Conservation (phyloP, 2,888 invertebrate species). For the Darwinula stevensoni region DNA sequence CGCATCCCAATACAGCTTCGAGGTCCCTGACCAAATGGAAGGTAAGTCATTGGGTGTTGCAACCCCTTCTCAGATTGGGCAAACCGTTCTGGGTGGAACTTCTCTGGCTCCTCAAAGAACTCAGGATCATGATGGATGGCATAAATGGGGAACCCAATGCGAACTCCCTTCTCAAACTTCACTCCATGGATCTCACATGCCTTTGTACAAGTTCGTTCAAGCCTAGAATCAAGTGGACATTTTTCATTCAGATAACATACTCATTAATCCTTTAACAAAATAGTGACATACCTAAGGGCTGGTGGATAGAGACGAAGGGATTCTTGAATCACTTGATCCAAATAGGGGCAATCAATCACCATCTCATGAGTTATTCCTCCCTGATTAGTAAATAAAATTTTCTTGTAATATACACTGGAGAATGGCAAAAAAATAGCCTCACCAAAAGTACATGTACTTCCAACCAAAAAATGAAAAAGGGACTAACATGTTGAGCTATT, state of each 20-base stretch:
- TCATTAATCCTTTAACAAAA: neutral
- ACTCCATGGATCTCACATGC: neutral
- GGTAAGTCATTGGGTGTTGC: neutral
- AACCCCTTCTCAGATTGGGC: conserved; percentile 1
- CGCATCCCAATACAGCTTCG: neutral
- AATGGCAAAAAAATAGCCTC: too few relatives aligned
- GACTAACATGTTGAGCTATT: too few relatives aligned
- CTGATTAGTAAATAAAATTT: neutral
- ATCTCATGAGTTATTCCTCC: neutral
- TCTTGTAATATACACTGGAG: too few relatives aligned
- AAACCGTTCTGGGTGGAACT: neutral
- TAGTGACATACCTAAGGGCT: too few relatives aligned
- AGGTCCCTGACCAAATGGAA: neutral
- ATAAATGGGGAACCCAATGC: neutral
- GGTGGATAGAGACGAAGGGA: neutral
- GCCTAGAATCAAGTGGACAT: neutral
- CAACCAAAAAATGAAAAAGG: too few relatives aligned
- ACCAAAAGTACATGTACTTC: too few relatives aligned
- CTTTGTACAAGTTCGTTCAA: neutral
- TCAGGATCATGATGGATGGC: neutral
- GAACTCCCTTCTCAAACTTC: neutral
- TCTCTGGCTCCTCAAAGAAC: neutral
- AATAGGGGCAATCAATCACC: neutral
- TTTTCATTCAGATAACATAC: too few relatives aligned
- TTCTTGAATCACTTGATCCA: neutral